Conservation (phyloP, 2,888 invertebrate genomes). For the Dynastes maya region DNA sequence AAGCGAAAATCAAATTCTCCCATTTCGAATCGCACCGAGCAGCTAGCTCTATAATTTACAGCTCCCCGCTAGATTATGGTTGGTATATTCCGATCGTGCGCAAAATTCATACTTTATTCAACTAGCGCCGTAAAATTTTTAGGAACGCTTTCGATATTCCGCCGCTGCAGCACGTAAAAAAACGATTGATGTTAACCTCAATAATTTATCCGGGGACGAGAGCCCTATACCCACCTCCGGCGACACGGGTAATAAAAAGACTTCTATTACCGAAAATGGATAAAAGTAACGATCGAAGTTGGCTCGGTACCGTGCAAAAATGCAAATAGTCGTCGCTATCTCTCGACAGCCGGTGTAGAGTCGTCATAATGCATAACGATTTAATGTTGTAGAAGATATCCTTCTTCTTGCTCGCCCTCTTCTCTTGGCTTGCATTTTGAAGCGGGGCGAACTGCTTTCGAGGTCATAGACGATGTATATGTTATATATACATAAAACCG, state of each 20-base stretch:
- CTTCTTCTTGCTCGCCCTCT: background rate
- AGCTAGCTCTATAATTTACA: background rate
- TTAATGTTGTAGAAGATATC: conserved; percentile 8
- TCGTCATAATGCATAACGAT: conserved; percentile 30
- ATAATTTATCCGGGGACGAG: conserved; percentile 18
- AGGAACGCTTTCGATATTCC: conserved; percentile 21
- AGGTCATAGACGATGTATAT: conserved; percentile 19
- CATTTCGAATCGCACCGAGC: background rate
- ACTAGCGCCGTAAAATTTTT: conserved; percentile 19
- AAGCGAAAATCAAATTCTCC: background rate
- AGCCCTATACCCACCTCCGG: background rate
- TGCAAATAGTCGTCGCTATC: background rate
- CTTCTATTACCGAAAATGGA: conserved; percentile 11
- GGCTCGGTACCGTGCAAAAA: background rate
- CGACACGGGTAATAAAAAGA: conserved; percentile 17
- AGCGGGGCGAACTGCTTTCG: background rate
- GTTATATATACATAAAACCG: conserved; percentile 11
- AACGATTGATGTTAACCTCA: conserved; percentile 20
- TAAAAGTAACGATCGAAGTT: conserved; percentile 15
- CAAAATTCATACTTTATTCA: conserved; percentile 31
- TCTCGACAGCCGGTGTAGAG: background rate
- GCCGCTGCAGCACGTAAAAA: conserved; percentile 7
- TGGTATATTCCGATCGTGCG: background rate
- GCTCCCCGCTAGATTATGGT: background rate
- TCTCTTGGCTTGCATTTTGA: conserved; percentile 25